Evolutionary conservation across 2,113 vertebrate species (phyloP).

Genomic region (Monarcha castaneiventris): DNA sequence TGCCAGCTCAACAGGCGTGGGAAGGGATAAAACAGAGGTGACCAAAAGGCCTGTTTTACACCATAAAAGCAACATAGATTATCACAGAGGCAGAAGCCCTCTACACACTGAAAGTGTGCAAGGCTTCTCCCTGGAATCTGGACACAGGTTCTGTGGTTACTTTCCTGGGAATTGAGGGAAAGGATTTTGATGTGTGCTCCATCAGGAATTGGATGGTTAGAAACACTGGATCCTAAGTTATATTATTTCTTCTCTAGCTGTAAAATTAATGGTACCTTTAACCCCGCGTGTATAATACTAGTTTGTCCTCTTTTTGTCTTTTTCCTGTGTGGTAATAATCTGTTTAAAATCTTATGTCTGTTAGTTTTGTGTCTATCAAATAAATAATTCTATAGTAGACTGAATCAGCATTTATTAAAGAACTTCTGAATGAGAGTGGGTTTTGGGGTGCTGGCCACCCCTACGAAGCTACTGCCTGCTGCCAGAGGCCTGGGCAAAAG

Average conservation of each 20-base stretch:
- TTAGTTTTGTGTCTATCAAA: not conserved
- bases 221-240: not conserved
- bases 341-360: not conserved
- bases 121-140: not conserved
- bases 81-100: not conserved
- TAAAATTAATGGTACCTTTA: not conserved
- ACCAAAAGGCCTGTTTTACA: not conserved
- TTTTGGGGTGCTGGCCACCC: not conserved
- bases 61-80: not conserved
- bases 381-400: not conserved
- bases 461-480: not conserved
- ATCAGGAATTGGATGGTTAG: not conserved
- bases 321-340: not conserved
- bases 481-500: not conserved
- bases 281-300: not conserved
- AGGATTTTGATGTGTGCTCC: not conserved
- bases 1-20: not conserved
- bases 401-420: not conserved
- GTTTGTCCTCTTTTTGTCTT: not conserved
- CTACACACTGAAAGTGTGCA: not conserved
- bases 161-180: not conserved
- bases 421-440: not conserved
- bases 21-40: not conserved
- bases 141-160: fast-evolving
- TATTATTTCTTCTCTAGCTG: not conserved